Base-by-base conservation (phyloP, 1,140 invertebrate genomes). In the Danaus melanippus region DNA sequence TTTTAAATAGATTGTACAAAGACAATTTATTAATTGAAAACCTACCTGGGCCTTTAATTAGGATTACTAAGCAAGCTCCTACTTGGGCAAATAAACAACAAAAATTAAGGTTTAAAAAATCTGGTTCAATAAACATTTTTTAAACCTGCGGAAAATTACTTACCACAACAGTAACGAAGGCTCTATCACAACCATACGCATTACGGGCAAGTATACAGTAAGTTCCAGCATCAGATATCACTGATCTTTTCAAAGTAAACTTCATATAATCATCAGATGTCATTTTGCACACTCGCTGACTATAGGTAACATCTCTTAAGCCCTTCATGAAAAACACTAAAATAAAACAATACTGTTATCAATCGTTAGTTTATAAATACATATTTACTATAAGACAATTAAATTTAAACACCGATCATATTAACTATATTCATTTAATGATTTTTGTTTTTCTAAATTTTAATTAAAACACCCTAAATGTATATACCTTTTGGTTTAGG, bases 201-300 rank as follows among this genome's bases (percentile, higher is more conserved):
- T 99, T 99, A 74, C 95, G 95, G 7, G 95, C 93, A 12, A 98
- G 88, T 58, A 99, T 94, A 49, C 96, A 98, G 79, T 99, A 99
- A 7, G 95, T 96, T 8, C 97, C 98, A 56, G 95, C 92, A 76
- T 99, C 98, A 46, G 95, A 91, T 8, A 92, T 88, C 53, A 92
- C 90, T 0, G 95, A 92, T 69, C 96, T 92, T 74, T 95, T 95
- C 60, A 99, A 89, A 8, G 95, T 95, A 45, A 99, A 91, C 67
- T 94, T 92, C 32, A 93, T 91, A 55, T 94, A 95, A 78, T 96
- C 95, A 66, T 96, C 93, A 42, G 93, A 92, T 1, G 90, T 91
- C 84, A 96, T 94, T 82, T 93, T 95, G 74, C 93, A 90, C 0
- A 93, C 92, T 42, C 94, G 86, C 52, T 92, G 90, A 66, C 91